Evolutionary conservation across 2,113 vertebrate genomes (phyloP).

Genomic region (Sminthopsis crassicaudata): DNA sequence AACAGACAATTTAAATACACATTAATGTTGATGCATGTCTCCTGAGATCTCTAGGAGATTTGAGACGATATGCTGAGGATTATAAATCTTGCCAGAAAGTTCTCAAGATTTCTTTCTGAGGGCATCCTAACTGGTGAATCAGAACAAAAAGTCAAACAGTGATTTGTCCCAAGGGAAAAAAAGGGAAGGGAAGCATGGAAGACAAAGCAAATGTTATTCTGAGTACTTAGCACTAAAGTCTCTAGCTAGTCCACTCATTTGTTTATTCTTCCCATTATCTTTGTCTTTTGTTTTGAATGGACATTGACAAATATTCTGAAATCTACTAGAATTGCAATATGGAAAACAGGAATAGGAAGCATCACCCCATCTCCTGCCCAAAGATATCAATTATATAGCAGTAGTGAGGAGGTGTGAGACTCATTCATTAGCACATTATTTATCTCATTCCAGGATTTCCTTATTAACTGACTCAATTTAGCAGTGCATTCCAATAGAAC

Average conservation of each 20-base stretch:
- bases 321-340: neutral
- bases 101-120: slow-evolving; percentile 47
- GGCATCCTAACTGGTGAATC: neutral
- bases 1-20: rapidly evolving
- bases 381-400: neutral
- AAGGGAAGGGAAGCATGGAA: rapidly evolving
- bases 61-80: neutral
- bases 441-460: neutral
- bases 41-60: neutral
- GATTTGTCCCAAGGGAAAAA: neutral
- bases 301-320: neutral
- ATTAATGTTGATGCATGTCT: neutral
- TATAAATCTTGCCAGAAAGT: slow-evolving; percentile 30
- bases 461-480: neutral
- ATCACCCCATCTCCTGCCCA: neutral
- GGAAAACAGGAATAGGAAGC: neutral
- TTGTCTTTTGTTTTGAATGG: neutral
- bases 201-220: neutral
- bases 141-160: neutral
- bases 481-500: neutral
- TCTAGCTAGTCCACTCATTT: neutral
- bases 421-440: neutral
- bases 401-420: neutral
- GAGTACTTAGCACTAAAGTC: neutral
- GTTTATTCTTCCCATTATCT: neutral